Evolutionary conservation across 2,888 invertebrate species (phyloP), one percentile per base, ranked within the genome.

Genomic region (Pharmacophagus antenor): DNA sequence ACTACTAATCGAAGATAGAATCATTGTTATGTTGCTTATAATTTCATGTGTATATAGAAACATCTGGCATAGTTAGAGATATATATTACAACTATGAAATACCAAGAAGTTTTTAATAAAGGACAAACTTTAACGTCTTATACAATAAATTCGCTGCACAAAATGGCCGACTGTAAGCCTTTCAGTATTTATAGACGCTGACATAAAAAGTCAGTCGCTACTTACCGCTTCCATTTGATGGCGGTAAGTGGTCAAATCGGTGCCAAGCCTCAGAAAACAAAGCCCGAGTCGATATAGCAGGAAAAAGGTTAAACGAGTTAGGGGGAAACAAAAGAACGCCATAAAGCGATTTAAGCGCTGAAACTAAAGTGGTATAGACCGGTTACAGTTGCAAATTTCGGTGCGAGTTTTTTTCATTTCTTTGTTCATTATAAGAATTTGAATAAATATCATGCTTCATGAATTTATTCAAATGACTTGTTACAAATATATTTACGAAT

Each of bases 191-290:
- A 46, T 52, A 17, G 66, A 66, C 61, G 62, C 63, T 48, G 61
- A 63, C 55, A 22, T 37, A 61, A 59, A 57, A 63, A 63, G 63
- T 61, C 6, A 57, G 44, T 63, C 66, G 68, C 71, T 71, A 73
- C 55, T 60, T 71, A 74, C 65, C 63, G 62, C 70, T 65, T 69
- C 69, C 72, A 71, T 75, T 76, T 62, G 62, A 62, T 59, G 50
- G 56, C 66, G 70, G 74, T 70, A 77, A 75, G 77, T 76, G 71
- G 74, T 70, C 70, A 74, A 80, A 76, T 78, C 76, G 75, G 68
- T 68, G 74, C 72, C 71, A 65, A 70, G 69, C 69, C 68, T 62
- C 66, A 65, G 65, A 71, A 73, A 78, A 75, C 75, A 76, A 76
- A 62, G 65, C 59, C 55, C 52, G 61, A 64, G 62, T 66, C 68